Percentiles rank a stretch among this genome's conserved stretches.
Evolutionary conservation across 2,113 vertebrate species (phyloP).

Genomic region (Cavia aperea): DNA sequence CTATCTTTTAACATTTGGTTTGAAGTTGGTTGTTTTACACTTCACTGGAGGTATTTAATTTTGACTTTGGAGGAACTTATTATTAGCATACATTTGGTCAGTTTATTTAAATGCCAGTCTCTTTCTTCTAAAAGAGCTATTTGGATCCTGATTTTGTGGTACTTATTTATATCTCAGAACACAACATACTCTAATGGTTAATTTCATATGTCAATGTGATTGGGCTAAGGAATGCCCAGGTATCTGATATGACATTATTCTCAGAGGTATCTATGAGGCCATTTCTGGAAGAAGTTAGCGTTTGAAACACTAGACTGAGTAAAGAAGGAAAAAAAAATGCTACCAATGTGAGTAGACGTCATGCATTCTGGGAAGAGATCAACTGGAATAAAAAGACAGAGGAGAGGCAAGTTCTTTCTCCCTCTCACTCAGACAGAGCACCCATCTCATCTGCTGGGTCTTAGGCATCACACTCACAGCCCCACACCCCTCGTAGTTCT

Average conservation of each 20-base stretch:
- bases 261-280: background rate
- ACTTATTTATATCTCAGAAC: background rate
- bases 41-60: background rate
- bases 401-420: background rate
- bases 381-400: background rate
- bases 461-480: background rate
- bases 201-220: background rate
- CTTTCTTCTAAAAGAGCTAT: background rate
- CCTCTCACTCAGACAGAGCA: background rate
- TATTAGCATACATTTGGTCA: background rate
- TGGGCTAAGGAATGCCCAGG: background rate
- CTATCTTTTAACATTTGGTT: background rate
- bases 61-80: background rate
- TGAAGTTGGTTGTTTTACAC: background rate
- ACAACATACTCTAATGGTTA: background rate
- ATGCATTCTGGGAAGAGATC: background rate
- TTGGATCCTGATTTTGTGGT: background rate
- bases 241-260: background rate
- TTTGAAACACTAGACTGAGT: background rate
- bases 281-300: background rate
- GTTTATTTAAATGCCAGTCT: background rate
- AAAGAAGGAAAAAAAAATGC: background rate
- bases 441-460: background rate
- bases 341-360: background rate
- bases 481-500: background rate